Evolutionary conservation across 2,113 vertebrate genomes (phyloP).

Genomic region (Paracanthobrama guichenoti): DNA sequence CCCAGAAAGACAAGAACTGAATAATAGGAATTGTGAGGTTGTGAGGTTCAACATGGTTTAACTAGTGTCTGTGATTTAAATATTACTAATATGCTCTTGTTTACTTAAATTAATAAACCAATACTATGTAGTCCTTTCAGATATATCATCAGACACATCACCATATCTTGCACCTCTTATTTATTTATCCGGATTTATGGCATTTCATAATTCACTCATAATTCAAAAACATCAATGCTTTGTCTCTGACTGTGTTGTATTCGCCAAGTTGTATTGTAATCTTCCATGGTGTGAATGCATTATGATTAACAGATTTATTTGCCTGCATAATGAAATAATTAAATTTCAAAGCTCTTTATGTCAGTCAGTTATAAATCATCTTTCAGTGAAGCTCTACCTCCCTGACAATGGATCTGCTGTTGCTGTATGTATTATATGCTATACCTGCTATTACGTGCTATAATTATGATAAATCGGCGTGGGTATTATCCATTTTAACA

Average conservation of each 20-base stretch:
- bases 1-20: neutral
- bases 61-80: neutral
- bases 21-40: neutral
- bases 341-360: conserved; percentile 26
- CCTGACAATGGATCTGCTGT: neutral
- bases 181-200: neutral
- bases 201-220: neutral
- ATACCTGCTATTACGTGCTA: conserved; percentile 1
- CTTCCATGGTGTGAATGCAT: neutral
- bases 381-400: neutral
- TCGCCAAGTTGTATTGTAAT: neutral
- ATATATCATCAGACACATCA: too few relatives aligned
- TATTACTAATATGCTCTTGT: too few relatives aligned
- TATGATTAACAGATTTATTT: conserved; percentile 14
- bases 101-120: too few relatives aligned
- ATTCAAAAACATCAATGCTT: neutral
- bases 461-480: neutral
- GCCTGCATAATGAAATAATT: neutral
- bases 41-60: neutral
- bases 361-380: conserved; percentile 1
- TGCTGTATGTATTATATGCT: neutral
- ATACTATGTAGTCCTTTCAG: too few relatives aligned
- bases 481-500: conserved; percentile 33
- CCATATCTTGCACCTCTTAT: neutral
- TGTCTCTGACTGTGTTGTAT: conserved; percentile 5